Conservation (phyloP, 30 jellyfish, hydroid and myxozoan genomes). For the Cassiopea andromeda region DNA sequence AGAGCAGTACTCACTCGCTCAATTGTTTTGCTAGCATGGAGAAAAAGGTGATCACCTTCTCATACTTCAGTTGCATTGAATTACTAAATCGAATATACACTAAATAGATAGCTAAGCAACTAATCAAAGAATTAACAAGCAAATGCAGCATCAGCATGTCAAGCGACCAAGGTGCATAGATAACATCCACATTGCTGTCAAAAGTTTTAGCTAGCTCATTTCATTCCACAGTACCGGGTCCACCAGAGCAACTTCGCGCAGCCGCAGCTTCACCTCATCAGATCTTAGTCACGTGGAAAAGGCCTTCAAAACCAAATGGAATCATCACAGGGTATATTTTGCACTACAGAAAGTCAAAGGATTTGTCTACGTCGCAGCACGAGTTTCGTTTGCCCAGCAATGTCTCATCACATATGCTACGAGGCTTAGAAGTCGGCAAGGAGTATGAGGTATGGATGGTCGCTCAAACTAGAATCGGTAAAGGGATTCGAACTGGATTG, state of each 20-base stretch:
- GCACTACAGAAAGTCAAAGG: constrained; percentile 76
- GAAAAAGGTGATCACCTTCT: too few relatives aligned
- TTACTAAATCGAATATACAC: too few relatives aligned
- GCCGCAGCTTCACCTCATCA: constrained; percentile 92
- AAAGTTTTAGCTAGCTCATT: background rate
- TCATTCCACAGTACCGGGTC: constrained; percentile 80
- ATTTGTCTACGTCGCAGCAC: constrained; percentile 57
- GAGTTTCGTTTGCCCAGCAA: constrained; percentile 49
- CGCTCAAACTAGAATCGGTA: constrained; percentile 85
- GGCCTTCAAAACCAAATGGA: constrained; percentile 88
- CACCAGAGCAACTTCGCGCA: constrained; percentile 84
- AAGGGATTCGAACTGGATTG: constrained; percentile 67
- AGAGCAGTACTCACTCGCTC: too few relatives aligned
- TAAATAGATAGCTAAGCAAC: too few relatives aligned
- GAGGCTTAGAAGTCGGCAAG: constrained; percentile 80
- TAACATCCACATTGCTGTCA: too few relatives aligned
- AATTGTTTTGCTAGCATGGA: too few relatives aligned
- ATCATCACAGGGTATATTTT: constrained; percentile 73
- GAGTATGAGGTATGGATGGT: constrained; percentile 85
- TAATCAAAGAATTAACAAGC: too few relatives aligned
- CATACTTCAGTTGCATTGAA: too few relatives aligned
- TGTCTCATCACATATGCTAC: constrained; percentile 58
- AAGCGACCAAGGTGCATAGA: too few relatives aligned
- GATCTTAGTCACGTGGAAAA: constrained; percentile 87
- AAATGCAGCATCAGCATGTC: too few relatives aligned